These are phyloP conservation scores for Ecliptopera silaceata DNA, from an alignment of 2,888 invertebrate species.

Conservation along the genomic window DNA sequence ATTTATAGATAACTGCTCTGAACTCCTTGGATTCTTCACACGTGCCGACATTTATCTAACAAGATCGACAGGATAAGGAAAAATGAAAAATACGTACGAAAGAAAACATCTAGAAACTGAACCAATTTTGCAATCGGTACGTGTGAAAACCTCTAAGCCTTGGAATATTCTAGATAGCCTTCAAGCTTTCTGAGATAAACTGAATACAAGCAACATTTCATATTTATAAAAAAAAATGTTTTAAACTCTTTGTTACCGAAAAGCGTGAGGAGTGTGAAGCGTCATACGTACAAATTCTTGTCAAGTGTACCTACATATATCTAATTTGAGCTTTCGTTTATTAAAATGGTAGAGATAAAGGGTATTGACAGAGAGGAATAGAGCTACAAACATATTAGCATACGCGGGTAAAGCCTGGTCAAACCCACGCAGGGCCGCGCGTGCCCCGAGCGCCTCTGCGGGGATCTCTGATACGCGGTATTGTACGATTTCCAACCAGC, in stretches of 20 bases:
- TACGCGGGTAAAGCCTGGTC: slow-evolving; percentile 68
- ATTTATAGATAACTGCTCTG: slow-evolving; percentile 16
- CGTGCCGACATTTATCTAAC: neutral
- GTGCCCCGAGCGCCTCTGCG: slow-evolving; percentile 60
- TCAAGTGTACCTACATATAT: too few species aligned
- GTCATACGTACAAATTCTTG: neutral
- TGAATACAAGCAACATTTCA: neutral
- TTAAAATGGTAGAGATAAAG: slow-evolving; percentile 21
- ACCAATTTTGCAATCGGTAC: neutral
- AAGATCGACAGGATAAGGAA: neutral
- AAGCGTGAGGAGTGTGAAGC: too few species aligned
- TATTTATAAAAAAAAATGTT: neutral
- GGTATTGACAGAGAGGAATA: slow-evolving; percentile 53
- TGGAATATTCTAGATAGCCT: slow-evolving; percentile 3
- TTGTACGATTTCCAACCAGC: slow-evolving; percentile 17
- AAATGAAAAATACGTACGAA: too few species aligned
- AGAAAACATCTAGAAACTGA: too few species aligned
- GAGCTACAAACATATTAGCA: slow-evolving; percentile 74
- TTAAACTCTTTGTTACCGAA: too few species aligned
- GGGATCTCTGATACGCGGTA: slow-evolving; percentile 55
- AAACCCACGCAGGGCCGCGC: slow-evolving; percentile 68
- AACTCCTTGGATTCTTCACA: slow-evolving; percentile 1
- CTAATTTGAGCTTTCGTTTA: too few species aligned
- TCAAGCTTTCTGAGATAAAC: slow-evolving; percentile 4
- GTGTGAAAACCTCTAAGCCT: neutral